A percentile compares a stretch with the other conserved stretches of the same genome.
Conservation (phyloP, 2,797 vertebrate genomes). For the Betta splendens region DNA sequence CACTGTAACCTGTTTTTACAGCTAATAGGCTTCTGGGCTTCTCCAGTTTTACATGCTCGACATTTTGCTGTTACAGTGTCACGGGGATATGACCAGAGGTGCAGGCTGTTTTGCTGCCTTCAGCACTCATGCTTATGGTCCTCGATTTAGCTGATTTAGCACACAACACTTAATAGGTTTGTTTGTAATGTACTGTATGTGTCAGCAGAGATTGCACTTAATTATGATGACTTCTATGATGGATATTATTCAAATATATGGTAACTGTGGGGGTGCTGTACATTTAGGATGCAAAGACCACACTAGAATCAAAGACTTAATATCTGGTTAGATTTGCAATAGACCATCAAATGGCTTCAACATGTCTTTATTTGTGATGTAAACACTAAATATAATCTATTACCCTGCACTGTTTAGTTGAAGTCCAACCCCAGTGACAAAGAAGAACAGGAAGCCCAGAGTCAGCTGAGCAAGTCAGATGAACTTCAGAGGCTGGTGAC, state of each 20-base stretch:
- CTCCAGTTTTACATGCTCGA: conserved; percentile 20
- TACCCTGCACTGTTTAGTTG: conserved; percentile 79
- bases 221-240: conserved; percentile 48
- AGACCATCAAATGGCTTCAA: too few relatives aligned
- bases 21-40: too few relatives aligned
- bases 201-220: conserved; percentile 52
- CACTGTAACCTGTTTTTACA: too few relatives aligned
- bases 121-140: conserved; percentile 58
- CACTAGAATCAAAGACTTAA: conserved; percentile 6
- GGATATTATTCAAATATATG: conserved; percentile 43
- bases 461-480: conserved; percentile 88
- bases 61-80: conserved; percentile 35
- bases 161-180: conserved; percentile 47
- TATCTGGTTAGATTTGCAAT: not conserved
- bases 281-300: conserved; percentile 25
- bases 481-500: conserved; percentile 90
- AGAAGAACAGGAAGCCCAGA: conserved; percentile 89
- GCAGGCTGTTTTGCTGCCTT: conserved; percentile 47
- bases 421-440: conserved; percentile 88
- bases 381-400: conserved; percentile 2
- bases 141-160: conserved; percentile 55
- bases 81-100: conserved; percentile 33
- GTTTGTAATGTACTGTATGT: conserved; percentile 52
- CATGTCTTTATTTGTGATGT: not conserved
- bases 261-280: conserved; percentile 18